phyloP scores from a whole-genome alignment of 2,888 invertebrate genomes.

The Agrotis puta region DNA sequence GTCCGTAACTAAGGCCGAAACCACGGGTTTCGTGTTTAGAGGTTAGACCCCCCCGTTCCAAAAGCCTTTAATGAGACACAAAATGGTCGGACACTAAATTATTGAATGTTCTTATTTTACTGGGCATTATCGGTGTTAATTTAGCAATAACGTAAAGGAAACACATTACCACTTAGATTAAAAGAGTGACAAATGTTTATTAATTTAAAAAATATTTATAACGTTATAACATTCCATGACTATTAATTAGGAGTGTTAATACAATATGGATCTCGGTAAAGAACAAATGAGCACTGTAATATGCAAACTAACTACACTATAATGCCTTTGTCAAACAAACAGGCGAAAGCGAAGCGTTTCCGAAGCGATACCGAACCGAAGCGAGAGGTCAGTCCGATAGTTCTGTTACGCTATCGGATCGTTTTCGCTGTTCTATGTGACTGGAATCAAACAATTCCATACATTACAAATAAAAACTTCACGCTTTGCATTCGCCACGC shows the following conservation, averaged over 20 bases:
- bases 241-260: neutral
- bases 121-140: conserved; percentile 12
- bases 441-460: no score
- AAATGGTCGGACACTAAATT: neutral
- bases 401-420: no score
- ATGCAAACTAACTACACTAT: no score
- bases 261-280: neutral
- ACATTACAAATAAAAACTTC: no score
- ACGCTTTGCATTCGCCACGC: no score
- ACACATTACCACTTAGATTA: conserved; percentile 22
- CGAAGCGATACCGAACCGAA: no score
- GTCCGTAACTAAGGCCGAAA: no score
- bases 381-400: no score
- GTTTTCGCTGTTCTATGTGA: no score
- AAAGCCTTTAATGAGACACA: neutral
- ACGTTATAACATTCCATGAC: neutral
- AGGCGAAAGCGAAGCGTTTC: no score
- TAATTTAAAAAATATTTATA: conserved; percentile 11
- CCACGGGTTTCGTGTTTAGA: neutral
- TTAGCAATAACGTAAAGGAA: conserved; percentile 21
- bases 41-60: neutral
- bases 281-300: neutral
- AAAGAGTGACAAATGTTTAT: conserved; percentile 21
- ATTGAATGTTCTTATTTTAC: conserved; percentile 5
- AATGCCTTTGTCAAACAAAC: no score